Evolutionary conservation across 2,113 vertebrate genomes (phyloP).

Genomic region (Phaethornis superciliosus): DNA sequence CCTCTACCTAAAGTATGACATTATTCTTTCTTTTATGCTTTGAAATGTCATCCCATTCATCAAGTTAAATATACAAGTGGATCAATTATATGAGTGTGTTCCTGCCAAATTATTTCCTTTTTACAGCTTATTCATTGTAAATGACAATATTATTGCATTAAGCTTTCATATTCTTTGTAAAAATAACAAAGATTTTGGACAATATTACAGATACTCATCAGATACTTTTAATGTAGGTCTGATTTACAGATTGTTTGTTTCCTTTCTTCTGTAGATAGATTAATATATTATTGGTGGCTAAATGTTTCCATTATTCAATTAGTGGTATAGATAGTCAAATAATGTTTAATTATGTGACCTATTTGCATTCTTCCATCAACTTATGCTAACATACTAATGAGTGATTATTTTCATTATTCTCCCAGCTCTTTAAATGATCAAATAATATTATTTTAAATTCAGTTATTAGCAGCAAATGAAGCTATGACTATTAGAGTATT

Average conservation of each 20-base stretch:
- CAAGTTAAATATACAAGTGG: slow-evolving; percentile 33
- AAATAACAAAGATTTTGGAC: slow-evolving; percentile 39
- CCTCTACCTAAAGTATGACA: slow-evolving; percentile 9
- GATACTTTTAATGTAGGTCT: slow-evolving; percentile 22
- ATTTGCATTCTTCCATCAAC: slow-evolving; percentile 30
- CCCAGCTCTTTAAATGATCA: not conserved
- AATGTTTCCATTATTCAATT: slow-evolving; percentile 58
- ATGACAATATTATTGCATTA: slow-evolving; percentile 41
- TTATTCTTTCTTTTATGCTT: slow-evolving; percentile 26
- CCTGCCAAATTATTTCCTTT: slow-evolving; percentile 38
- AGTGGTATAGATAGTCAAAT: slow-evolving; percentile 51
- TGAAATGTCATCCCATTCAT: slow-evolving; percentile 43
- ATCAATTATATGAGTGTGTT: slow-evolving; percentile 21
- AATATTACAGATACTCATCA: slow-evolving; percentile 46
- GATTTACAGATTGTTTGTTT: slow-evolving; percentile 54
- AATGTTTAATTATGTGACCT: slow-evolving; percentile 47
- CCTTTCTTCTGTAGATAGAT: slow-evolving; percentile 27
- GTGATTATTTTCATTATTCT: slow-evolving; percentile 51
- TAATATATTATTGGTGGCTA: slow-evolving; percentile 37
- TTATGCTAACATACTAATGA: slow-evolving; percentile 13
- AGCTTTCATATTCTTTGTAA: slow-evolving; percentile 45
- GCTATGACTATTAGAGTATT: not conserved
- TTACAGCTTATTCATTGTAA: slow-evolving; percentile 48
- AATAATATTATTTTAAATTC: slow-evolving; percentile 30
- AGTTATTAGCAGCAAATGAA: slow-evolving; percentile 14